Evolutionary conservation across 2,888 invertebrate genomes (phyloP).

Genomic region (Ctenicera cuprea): DNA sequence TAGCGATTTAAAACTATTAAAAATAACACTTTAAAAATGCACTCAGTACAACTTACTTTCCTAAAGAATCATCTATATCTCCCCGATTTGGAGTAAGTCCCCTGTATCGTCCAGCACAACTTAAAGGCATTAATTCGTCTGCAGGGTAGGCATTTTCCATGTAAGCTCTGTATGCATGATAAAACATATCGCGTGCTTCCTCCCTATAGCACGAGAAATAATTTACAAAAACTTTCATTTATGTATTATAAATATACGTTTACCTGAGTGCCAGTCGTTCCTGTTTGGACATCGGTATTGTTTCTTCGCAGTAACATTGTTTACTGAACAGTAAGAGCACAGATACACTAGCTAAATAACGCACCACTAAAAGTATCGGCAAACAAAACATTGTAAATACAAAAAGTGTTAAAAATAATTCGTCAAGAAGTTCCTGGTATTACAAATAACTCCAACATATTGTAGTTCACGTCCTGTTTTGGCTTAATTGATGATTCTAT

Average conservation of each 20-base stretch:
- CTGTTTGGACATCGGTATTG: constrained; percentile 76
- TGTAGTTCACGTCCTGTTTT: constrained; percentile 42
- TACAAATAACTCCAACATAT: constrained; percentile 44
- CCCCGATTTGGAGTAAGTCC: constrained; percentile 94
- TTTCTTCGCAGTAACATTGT: constrained; percentile 55
- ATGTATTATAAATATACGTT: constrained; percentile 60
- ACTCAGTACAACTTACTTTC: constrained; percentile 90
- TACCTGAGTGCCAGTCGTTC: constrained; percentile 81
- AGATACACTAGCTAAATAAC: constrained; percentile 47
- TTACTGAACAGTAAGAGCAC: constrained; percentile 33
- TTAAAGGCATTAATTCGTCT: constrained; percentile 98
- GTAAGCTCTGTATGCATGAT: constrained; percentile 96
- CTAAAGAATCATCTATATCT: constrained; percentile 96
- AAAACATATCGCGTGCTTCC: constrained; percentile 96
- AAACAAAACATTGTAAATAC: constrained; percentile 61
- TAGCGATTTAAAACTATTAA: too few relatives aligned
- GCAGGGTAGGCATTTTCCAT: constrained; percentile 99
- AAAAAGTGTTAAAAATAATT: constrained; percentile 52
- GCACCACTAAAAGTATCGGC: constrained; percentile 54
- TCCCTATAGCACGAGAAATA: constrained; percentile 79
- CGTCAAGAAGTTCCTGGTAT: constrained; percentile 61
- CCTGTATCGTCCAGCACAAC: constrained; percentile 93
- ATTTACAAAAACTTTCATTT: constrained; percentile 17
- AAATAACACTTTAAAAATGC: too few relatives aligned
- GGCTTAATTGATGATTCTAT: constrained; percentile 12